A percentile compares a stretch with the other conserved stretches of the same genome.
These are phyloP conservation scores for Zosterops hypoxanthus DNA, from an alignment of 2,113 vertebrate genomes.

Conservation along the genomic window DNA sequence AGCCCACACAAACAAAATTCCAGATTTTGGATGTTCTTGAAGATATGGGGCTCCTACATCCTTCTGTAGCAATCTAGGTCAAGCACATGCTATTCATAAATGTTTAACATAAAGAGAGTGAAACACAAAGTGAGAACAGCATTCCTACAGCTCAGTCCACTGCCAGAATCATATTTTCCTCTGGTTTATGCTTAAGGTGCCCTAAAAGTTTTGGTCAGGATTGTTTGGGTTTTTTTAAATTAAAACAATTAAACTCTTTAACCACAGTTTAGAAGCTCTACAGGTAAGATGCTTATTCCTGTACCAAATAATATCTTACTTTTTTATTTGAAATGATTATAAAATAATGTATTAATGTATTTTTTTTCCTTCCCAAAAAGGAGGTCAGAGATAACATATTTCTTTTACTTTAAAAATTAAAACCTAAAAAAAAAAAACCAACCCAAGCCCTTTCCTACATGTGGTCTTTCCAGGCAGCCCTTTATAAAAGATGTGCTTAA, in stretches of 20 bases:
- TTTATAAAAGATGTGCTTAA: not conserved
- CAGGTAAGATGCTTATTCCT: not conserved
- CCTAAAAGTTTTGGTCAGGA: not conserved
- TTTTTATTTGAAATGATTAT: not conserved
- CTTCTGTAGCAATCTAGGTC: not conserved
- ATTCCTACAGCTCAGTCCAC: not conserved
- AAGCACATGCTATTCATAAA: not conserved
- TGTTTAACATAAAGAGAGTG: not conserved
- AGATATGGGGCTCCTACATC: not conserved
- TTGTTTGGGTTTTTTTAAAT: not conserved
- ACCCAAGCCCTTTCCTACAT: rapidly evolving
- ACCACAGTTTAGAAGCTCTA: not conserved
- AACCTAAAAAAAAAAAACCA: not conserved
- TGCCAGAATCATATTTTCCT: not conserved
- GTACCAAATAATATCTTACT: not conserved
- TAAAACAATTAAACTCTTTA: not conserved
- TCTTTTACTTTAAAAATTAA: not conserved
- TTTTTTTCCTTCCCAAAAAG: not conserved
- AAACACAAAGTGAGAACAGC: not conserved
- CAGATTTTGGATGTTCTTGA: not conserved
- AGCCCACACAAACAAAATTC: rapidly evolving
- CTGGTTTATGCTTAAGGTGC: not conserved
- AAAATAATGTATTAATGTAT: not conserved
- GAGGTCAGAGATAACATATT: not conserved
- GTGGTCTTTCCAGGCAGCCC: not conserved